These are phyloP conservation scores for Chloroclystis v-ata DNA, from an alignment of 2,888 invertebrate genomes.

Conservation along the genomic window DNA sequence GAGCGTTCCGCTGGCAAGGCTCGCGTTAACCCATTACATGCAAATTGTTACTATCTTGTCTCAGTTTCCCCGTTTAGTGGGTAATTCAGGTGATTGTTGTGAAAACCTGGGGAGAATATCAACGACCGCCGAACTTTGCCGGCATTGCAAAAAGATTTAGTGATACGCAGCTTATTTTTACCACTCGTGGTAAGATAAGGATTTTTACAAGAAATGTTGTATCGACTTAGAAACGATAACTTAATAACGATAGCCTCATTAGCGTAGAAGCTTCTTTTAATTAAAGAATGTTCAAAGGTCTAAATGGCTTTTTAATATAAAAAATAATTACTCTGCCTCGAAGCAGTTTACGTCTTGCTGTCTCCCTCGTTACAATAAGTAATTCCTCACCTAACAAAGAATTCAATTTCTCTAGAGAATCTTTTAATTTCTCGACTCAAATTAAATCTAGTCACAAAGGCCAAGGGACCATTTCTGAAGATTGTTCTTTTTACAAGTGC, in stretches of 20 bases:
- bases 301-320: background rate
- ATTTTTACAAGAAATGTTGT: background rate
- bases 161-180: too few species aligned
- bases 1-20: background rate
- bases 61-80: constrained; percentile 44
- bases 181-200: background rate
- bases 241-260: background rate
- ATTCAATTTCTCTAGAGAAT: constrained; percentile 23
- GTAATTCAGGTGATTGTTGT: constrained; percentile 33
- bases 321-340: constrained; percentile 7
- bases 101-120: constrained; percentile 4
- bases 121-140: background rate
- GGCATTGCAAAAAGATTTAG: background rate
- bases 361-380: constrained; percentile 17
- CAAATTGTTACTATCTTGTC: constrained; percentile 30
- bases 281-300: background rate
- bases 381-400: constrained; percentile 20
- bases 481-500: constrained; percentile 44
- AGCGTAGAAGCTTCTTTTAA: background rate
- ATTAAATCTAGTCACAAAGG: constrained; percentile 36
- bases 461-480: constrained; percentile 37
- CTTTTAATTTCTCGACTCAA: constrained; percentile 31
- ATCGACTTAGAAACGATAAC: background rate
- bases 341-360: constrained; percentile 4
- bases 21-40: background rate